Evolutionary conservation across 2,888 invertebrate genomes (phyloP), one percentile per base, ranked within the genome.

Genomic region (Cheilosia impressa): DNA sequence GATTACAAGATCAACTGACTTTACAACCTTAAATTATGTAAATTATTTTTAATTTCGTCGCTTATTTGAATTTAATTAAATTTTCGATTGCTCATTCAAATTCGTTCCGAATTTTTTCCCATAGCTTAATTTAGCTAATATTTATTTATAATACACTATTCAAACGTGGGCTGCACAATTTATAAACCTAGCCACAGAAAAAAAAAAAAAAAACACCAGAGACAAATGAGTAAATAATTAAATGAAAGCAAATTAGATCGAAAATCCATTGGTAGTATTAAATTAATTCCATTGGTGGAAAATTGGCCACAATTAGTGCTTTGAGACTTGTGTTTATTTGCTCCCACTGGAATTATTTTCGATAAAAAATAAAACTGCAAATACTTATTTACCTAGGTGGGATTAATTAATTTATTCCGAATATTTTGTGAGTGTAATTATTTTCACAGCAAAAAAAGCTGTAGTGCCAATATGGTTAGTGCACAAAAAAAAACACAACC

Each of bases 241-340:
- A 75, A 63, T 66, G 31, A 47, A 10, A 43, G 57, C 38, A 71
- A 78, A 77, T 77, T 77, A 62, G 76, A 77, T 77, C 53, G 43
- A 63, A 63, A 71, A 58, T 66, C n/a, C 72, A 72, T 79, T 53
- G 71, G 52, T 13, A 34, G 65, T 45, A 79, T 79, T 65, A 58
- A 79, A 79, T 38, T 72, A 65, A 65, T 79, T 72, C 34, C 57
- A 24, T n/a, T 63, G 57, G 58, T 76, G 57, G 38, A 41, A 77
- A 82, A 82, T 77, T 82, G 76, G 65, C 82, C 66, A 71, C 65
- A 76, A 76, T 81, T 77, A 77, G 71, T 60, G 58, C 45, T 76
- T 71, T 82, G 57, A 43, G 75, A 22, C 47, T 34, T 71, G 58
- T 71, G 57, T 69, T 65, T 47, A n/a, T 41, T 65, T n/a, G 50